These are phyloP conservation scores for Neoaliturus tenellus DNA, from an alignment of 2,888 invertebrate genomes.

Conservation along the genomic window DNA sequence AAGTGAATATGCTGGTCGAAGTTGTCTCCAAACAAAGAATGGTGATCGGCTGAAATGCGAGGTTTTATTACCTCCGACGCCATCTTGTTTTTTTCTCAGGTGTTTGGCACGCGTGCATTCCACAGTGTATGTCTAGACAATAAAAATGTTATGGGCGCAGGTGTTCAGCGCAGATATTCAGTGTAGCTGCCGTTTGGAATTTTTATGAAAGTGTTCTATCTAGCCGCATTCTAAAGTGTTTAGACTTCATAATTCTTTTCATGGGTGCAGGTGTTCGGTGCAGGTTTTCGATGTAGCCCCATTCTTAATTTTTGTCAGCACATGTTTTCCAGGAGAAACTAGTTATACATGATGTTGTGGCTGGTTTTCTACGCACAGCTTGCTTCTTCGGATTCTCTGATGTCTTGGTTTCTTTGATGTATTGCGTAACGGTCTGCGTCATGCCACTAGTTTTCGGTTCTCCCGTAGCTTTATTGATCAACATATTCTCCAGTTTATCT, in stretches of 20 bases:
- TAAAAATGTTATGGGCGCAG: no score
- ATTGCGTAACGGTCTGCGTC: not conserved
- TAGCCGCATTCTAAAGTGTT: no score
- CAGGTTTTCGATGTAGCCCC: no score
- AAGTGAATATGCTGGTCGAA: not conserved
- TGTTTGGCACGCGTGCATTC: no score
- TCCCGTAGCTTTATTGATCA: not conserved
- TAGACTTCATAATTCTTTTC: no score
- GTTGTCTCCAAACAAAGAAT: not conserved
- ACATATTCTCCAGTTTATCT: not conserved
- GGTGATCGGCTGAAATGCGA: not conserved
- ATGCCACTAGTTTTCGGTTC: not conserved
- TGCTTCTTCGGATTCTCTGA: not conserved
- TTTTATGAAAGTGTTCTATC: no score
- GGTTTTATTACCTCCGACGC: not conserved
- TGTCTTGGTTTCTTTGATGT: not conserved
- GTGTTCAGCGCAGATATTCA: not conserved
- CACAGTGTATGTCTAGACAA: no score
- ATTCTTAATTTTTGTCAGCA: no score
- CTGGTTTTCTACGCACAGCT: not conserved
- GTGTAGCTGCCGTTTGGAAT: not conserved
- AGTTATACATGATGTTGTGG: no score
- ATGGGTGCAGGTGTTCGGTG: no score
- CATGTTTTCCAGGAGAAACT: no score
- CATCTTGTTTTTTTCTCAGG: no score